These are phyloP conservation scores for Rhagium mordax DNA, from an alignment of 2,888 invertebrate genomes.

Conservation along the genomic window DNA sequence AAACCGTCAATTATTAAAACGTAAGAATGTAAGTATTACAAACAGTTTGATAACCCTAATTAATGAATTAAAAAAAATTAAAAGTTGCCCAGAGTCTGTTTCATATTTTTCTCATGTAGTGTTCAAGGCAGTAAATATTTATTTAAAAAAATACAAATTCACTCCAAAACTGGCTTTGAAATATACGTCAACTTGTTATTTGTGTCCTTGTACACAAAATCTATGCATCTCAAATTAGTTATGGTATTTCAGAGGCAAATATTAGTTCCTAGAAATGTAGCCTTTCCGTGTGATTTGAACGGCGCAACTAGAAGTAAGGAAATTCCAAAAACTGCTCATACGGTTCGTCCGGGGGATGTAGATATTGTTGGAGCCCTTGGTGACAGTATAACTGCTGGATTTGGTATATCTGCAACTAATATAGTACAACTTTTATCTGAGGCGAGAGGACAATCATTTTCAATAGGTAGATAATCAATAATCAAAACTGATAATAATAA, in stretches of 20 bases:
- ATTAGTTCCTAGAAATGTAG: constrained; percentile 44
- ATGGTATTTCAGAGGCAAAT: constrained; percentile 42
- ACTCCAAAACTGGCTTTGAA: no score
- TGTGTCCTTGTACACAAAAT: no score
- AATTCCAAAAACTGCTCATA: constrained; percentile 76
- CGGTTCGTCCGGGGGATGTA: constrained; percentile 78
- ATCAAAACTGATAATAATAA: background rate
- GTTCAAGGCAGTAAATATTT: no score
- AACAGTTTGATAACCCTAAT: no score
- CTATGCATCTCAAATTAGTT: no score
- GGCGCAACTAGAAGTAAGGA: constrained; percentile 59
- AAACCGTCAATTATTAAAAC: constrained; percentile 14
- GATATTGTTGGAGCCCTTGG: constrained; percentile 81
- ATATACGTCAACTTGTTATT: no score
- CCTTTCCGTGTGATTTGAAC: constrained; percentile 73
- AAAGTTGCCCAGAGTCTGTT: no score
- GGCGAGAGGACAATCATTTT: constrained; percentile 58
- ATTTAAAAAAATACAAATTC: no score
- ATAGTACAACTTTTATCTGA: constrained; percentile 48
- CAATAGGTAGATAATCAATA: constrained; percentile 45
- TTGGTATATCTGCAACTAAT: constrained; percentile 74
- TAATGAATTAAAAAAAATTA: no score
- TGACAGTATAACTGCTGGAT: constrained; percentile 80
- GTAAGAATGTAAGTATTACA: constrained; percentile 33
- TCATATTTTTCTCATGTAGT: no score